Evolutionary conservation across 2,113 vertebrate genomes (phyloP).

Genomic region (Callipepla californica): DNA sequence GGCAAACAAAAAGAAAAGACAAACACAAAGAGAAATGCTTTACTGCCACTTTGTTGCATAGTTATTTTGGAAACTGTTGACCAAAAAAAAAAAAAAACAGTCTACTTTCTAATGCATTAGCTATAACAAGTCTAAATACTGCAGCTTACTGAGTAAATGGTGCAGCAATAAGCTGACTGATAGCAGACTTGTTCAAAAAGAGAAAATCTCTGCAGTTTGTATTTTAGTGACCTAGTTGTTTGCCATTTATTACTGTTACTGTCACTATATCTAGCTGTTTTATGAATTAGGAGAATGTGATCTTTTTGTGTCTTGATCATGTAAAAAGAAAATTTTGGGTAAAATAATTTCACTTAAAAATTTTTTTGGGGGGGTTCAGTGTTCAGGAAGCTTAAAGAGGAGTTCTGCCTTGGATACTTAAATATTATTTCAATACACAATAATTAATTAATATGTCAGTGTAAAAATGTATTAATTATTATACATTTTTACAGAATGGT

Average conservation of each 20-base stretch:
- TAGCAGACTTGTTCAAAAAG: conserved; percentile 19
- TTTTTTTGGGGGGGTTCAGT: conserved; percentile 11
- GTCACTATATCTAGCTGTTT: conserved; percentile 36
- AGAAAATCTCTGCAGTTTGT: conserved; percentile 23
- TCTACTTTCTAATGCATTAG: background rate
- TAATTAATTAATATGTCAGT: conserved; percentile 34
- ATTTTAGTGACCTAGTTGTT: conserved; percentile 41
- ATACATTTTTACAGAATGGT: conserved; percentile 55
- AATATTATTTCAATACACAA: conserved; percentile 23
- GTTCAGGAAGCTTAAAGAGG: background rate
- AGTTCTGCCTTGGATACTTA: conserved; percentile 13
- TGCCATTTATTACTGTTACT: conserved; percentile 32
- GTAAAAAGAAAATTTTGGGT: conserved; percentile 1
- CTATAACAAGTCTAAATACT: background rate
- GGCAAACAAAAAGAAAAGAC: background rate
- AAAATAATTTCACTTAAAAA: conserved; percentile 48
- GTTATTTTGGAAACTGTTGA: background rate
- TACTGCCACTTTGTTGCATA: background rate
- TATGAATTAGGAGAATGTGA: background rate
- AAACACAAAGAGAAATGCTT: background rate
- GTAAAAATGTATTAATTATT: conserved; percentile 48
- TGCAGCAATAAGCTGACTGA: background rate
- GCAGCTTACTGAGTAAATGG: background rate
- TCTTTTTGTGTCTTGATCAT: conserved; percentile 19
- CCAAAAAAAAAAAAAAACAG: background rate